These are phyloP conservation scores for Sicus ferrugineus DNA, from an alignment of 2,888 invertebrate genomes.

Conservation along the genomic window DNA sequence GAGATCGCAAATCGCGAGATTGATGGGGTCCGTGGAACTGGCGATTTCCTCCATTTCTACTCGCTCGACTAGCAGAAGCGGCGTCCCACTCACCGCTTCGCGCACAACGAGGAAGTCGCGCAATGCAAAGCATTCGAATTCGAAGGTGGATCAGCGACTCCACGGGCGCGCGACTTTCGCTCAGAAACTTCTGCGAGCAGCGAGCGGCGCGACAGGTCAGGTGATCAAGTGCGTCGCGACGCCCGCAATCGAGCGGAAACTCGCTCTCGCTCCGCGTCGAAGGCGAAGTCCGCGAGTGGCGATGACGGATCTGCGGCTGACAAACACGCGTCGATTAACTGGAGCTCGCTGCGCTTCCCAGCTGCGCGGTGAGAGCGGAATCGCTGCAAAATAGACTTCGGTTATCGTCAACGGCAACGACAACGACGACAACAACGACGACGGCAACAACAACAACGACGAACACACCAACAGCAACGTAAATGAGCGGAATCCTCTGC, in stretches of 20 bases:
- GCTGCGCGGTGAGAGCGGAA: background rate
- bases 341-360: background rate
- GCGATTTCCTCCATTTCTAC: too few relatives aligned
- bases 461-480: background rate
- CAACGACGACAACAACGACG: background rate
- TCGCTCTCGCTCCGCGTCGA: background rate
- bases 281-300: background rate
- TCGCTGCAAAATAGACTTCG: background rate
- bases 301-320: background rate
- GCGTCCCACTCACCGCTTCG: too few relatives aligned
- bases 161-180: too few relatives aligned
- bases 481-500: slow-evolving; percentile 1
- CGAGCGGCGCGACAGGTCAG: too few relatives aligned
- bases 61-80: too few relatives aligned
- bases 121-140: too few relatives aligned
- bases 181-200: too few relatives aligned
- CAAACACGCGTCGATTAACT: slow-evolving; percentile 19
- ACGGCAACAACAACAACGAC: background rate
- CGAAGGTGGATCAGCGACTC: too few relatives aligned
- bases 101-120: too few relatives aligned
- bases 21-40: too few relatives aligned
- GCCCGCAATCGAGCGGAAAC: background rate
- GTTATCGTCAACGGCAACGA: background rate
- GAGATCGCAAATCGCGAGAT: too few relatives aligned
- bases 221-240: too few relatives aligned